Percentiles rank a stretch among this genome's conserved stretches.
These are phyloP conservation scores for Agrochola macilenta DNA, from an alignment of 2,888 invertebrate genomes.

Conservation along the genomic window DNA sequence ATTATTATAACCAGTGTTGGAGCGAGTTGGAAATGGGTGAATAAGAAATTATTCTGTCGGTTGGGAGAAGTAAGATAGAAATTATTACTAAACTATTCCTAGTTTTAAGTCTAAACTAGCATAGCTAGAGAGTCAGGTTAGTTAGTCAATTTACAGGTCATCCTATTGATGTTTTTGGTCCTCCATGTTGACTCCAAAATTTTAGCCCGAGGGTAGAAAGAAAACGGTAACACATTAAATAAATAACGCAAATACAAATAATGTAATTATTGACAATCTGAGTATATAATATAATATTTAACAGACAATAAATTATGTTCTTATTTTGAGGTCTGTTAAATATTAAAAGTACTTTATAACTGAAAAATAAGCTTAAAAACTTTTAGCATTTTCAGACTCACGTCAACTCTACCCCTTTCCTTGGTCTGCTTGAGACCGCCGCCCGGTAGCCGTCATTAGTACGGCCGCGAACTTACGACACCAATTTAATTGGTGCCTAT, in stretches of 20 bases:
- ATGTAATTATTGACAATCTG: neutral
- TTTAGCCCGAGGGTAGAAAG: too few species aligned
- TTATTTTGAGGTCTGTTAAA: neutral
- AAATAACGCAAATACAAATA: neutral
- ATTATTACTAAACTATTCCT: neutral
- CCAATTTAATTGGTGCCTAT: constrained; percentile 85
- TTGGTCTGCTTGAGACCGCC: constrained; percentile 71
- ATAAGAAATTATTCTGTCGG: neutral
- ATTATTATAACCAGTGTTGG: constrained; percentile 34
- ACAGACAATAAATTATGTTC: too few species aligned
- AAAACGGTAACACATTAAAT: neutral
- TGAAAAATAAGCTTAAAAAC: neutral
- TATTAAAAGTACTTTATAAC: too few species aligned
- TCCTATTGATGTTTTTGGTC: neutral
- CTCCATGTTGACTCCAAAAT: neutral
- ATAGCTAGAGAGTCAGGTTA: too few species aligned
- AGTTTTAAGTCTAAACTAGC: neutral
- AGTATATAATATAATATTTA: neutral
- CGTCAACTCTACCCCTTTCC: constrained; percentile 58
- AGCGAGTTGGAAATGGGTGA: constrained; percentile 1
- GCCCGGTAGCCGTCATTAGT: constrained; percentile 86
- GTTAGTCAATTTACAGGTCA: neutral
- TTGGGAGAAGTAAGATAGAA: neutral
- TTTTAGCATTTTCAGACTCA: neutral
- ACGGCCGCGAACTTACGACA: constrained; percentile 84